Conservation (phyloP, 2,797 vertebrate genomes). For the Periparus ater region DNA sequence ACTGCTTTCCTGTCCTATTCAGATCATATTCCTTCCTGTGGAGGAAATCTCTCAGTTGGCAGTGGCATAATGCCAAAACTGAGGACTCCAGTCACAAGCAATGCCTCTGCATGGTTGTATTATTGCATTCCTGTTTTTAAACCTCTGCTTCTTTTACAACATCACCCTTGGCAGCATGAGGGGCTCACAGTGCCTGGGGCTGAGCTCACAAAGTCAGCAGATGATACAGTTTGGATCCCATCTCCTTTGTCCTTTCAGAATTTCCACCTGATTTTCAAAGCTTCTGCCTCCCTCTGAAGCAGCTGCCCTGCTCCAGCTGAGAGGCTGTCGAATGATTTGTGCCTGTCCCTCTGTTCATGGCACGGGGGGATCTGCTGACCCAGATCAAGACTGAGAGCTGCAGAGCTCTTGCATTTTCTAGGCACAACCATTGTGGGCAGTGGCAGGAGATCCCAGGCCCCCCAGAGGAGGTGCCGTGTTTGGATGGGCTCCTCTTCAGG, state of each 20-base stretch:
- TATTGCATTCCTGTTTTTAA: not conserved
- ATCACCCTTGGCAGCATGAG: not conserved
- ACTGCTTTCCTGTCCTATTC: constrained; percentile 2
- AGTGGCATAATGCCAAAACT: not conserved
- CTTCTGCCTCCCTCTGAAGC: not conserved
- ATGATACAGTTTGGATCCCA: not conserved
- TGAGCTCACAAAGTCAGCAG: not conserved
- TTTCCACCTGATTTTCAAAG: not conserved
- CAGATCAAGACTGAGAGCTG: not conserved
- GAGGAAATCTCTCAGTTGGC: not conserved
- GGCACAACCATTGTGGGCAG: not conserved
- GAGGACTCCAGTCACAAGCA: not conserved
- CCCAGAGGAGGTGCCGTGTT: accelerated
- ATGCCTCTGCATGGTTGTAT: not conserved
- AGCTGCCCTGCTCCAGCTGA: not conserved
- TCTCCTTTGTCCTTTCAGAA: not conserved
- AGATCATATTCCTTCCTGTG: not conserved
- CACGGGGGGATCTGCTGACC: not conserved
- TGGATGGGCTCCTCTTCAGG: not conserved
- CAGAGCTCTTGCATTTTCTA: not conserved
- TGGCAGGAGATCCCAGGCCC: not conserved
- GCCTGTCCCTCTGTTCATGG: not conserved
- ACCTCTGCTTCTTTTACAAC: not conserved
- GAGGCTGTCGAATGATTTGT: accelerated
- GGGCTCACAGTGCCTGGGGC: not conserved